phyloP scores from a whole-genome alignment of 2,113 vertebrate species.

The Microcebus ravelobensis region DNA sequence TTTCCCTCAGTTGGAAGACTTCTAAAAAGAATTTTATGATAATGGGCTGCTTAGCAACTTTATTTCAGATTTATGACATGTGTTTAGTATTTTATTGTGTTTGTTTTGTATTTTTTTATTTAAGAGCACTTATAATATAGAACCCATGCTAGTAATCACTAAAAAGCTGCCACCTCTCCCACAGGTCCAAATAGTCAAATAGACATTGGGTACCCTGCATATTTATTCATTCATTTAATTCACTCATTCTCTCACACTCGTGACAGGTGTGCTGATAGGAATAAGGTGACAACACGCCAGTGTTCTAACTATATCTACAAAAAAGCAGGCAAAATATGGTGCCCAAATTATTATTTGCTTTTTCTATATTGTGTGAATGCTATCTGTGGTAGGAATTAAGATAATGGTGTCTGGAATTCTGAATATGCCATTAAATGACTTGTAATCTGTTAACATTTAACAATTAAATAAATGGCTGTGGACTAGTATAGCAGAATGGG shows the following conservation, averaged over 20 bases:
- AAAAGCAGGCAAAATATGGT: constrained; percentile 13
- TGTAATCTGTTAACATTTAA: constrained; percentile 64
- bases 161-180: neutral
- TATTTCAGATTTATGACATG: neutral
- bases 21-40: constrained; percentile 44
- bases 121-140: neutral
- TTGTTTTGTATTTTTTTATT: constrained; percentile 25
- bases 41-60: constrained; percentile 13
- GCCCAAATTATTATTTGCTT: neutral
- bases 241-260: neutral
- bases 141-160: neutral
- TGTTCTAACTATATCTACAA: neutral
- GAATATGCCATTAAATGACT: constrained; percentile 41
- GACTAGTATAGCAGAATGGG: neutral
- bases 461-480: constrained; percentile 65
- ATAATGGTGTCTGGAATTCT: constrained; percentile 55
- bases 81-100: constrained; percentile 43
- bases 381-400: constrained; percentile 12
- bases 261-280: neutral
- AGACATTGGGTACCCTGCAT: neutral
- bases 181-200: neutral
- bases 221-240: constrained; percentile 38
- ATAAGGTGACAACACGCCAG: neutral
- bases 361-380: neutral
- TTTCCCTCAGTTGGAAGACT: neutral